Conservation (phyloP, 2,113 vertebrate genomes). For the Callopanchax toddi region DNA sequence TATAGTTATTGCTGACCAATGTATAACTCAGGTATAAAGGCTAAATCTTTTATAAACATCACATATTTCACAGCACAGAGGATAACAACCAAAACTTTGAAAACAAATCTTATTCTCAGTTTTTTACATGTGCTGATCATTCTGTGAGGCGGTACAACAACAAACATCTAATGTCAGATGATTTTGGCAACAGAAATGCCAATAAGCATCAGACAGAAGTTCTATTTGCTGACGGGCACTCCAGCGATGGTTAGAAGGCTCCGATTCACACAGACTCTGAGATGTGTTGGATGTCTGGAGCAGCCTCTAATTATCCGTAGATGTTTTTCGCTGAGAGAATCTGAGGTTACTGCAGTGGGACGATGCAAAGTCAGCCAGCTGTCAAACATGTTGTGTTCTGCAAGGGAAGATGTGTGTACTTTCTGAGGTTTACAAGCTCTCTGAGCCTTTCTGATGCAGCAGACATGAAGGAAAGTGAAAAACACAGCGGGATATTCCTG, state of each 20-base stretch:
- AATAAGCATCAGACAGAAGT: background rate
- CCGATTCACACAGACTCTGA: conserved; percentile 12
- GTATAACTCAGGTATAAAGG: conserved; percentile 1
- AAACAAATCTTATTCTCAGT: background rate
- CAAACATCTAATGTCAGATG: background rate
- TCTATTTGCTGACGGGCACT: conserved; percentile 7
- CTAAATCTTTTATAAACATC: background rate
- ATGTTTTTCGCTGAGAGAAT: conserved; percentile 9
- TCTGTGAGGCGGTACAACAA: background rate
- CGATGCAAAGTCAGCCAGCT: conserved; percentile 9
- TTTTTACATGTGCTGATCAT: conserved; percentile 13
- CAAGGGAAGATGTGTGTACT: background rate
- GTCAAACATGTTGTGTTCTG: conserved; percentile 15
- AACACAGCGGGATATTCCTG: background rate
- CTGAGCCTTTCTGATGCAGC: background rate
- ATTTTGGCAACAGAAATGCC: background rate
- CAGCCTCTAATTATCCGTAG: conserved; percentile 23
- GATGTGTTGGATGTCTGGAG: conserved; percentile 8
- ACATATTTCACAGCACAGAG: conserved; percentile 2
- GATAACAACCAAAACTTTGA: conserved; percentile 13
- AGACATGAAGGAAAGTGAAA: background rate
- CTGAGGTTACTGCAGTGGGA: conserved; percentile 13
- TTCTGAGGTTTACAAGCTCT: background rate
- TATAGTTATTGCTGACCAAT: background rate
- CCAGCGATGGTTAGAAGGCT: background rate